Evolutionary conservation across 2,888 invertebrate genomes (phyloP).

Genomic region (Melieria picta): DNA sequence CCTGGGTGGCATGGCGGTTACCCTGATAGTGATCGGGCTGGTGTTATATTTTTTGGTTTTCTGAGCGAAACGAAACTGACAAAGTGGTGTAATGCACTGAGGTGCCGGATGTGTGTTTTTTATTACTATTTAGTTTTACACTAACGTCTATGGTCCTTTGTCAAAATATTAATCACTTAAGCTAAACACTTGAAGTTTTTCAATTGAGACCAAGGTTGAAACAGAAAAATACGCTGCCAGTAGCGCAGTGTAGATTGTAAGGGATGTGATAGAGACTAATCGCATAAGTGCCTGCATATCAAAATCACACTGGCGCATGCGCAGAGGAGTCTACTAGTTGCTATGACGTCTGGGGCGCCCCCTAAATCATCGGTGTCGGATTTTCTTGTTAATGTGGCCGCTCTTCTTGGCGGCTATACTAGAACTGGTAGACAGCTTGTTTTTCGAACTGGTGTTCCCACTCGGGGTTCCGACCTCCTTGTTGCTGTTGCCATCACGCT

Average conservation of each 20-base stretch:
- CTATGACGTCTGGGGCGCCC: slow-evolving; percentile 35
- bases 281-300: too few relatives aligned
- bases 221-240: too few relatives aligned
- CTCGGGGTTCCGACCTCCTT: slow-evolving; percentile 60
- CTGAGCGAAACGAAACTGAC: slow-evolving; percentile 36
- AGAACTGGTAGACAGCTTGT: slow-evolving; percentile 67
- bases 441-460: slow-evolving; percentile 67
- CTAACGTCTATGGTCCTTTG: too few relatives aligned
- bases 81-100: not conserved
- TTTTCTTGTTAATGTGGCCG: slow-evolving; percentile 83
- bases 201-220: not conserved
- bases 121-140: not conserved
- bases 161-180: not conserved
- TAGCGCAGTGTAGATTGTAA: too few relatives aligned
- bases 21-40: slow-evolving; percentile 80
- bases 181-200: not conserved
- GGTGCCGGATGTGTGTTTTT: not conserved
- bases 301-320: too few relatives aligned
- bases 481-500: slow-evolving; percentile 50
- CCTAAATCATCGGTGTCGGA: slow-evolving; percentile 77
- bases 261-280: too few relatives aligned
- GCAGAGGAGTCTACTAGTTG: too few relatives aligned
- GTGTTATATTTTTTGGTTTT: slow-evolving; percentile 70
- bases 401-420: slow-evolving; percentile 70
- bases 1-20: slow-evolving; percentile 86